Conservation (phyloP, 1,140 invertebrate genomes). For the Lysiphlebus fabarum region DNA sequence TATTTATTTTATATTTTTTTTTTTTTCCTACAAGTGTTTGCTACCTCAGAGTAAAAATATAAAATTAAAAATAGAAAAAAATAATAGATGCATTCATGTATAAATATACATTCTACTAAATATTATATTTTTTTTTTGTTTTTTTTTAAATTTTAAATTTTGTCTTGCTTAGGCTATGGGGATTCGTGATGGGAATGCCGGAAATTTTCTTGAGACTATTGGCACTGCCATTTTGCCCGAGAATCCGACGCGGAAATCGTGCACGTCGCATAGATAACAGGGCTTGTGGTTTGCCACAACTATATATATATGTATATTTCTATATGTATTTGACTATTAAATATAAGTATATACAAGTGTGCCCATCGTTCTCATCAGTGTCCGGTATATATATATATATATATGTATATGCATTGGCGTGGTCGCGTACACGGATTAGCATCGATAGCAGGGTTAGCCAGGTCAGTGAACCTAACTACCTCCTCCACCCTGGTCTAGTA, state of each 20-base stretch:
- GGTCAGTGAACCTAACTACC: slow-evolving; percentile 38
- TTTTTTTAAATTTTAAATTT: too few relatives aligned
- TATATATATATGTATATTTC: background rate
- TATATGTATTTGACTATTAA: too few relatives aligned
- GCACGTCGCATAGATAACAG: slow-evolving; percentile 40
- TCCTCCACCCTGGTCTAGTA: background rate
- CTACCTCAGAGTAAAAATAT: background rate
- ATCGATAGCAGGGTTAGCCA: slow-evolving; percentile 40
- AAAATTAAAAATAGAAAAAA: background rate
- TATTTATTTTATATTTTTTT: too few relatives aligned
- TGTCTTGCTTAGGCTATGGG: too few relatives aligned
- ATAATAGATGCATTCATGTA: background rate
- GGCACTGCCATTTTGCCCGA: slow-evolving; percentile 24
- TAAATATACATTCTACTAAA: background rate
- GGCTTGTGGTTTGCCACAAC: slow-evolving; percentile 29
- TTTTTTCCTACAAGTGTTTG: background rate
- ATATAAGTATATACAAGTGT: too few relatives aligned
- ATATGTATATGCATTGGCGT: slow-evolving; percentile 25
- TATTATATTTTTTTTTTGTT: too few relatives aligned
- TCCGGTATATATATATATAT: too few relatives aligned
- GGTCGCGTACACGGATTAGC: slow-evolving; percentile 32
- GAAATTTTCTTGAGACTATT: slow-evolving; percentile 11
- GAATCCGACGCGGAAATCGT: slow-evolving; percentile 42
- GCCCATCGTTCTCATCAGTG: slow-evolving; percentile 9
- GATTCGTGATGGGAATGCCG: slow-evolving; percentile 4